Conservation (phyloP, 2,888 invertebrate genomes). For the Branchellion lobata region DNA sequence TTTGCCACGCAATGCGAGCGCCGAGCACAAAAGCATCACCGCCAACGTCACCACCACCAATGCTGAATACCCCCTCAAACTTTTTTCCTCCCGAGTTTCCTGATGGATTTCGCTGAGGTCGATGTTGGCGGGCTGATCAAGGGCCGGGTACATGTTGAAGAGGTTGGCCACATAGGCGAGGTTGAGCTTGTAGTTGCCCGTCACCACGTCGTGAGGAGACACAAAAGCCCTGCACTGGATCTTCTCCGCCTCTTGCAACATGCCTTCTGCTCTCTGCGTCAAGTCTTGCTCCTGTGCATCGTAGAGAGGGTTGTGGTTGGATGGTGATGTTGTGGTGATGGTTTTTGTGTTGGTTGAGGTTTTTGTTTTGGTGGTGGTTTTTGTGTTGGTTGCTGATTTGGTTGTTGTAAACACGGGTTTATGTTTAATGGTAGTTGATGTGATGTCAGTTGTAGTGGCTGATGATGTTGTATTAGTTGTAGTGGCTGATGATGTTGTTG, state of each 20-base stretch:
- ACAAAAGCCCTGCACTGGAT: conserved; percentile 93
- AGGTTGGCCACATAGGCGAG: conserved; percentile 97
- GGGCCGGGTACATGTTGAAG: conserved; percentile 94
- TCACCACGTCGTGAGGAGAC: conserved; percentile 89
- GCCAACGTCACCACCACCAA: too few species aligned
- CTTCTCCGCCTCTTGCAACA: conserved; percentile 95
- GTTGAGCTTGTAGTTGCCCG: conserved; percentile 94
- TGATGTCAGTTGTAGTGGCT: too few species aligned
- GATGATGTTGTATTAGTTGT: too few species aligned
- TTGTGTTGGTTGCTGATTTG: too few species aligned
- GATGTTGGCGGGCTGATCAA: conserved; percentile 76
- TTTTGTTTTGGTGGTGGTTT: too few species aligned
- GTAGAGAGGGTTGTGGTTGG: conserved; percentile 51
- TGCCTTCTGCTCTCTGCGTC: conserved; percentile 77
- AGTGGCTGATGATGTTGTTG: too few species aligned
- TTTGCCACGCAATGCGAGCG: too few species aligned
- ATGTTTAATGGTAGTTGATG: too few species aligned
- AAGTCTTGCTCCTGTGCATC: conserved; percentile 56
- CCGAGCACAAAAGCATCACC: too few species aligned
- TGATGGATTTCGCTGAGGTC: conserved; percentile 78
- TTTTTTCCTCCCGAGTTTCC: conserved; percentile 94
- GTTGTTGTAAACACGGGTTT: too few species aligned
- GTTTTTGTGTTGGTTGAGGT: too few species aligned
- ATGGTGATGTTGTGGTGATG: background rate
- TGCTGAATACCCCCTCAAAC: too few species aligned